These are phyloP conservation scores for Ceuthmochares aereus DNA, from an alignment of 2,113 vertebrate genomes.

Conservation along the genomic window DNA sequence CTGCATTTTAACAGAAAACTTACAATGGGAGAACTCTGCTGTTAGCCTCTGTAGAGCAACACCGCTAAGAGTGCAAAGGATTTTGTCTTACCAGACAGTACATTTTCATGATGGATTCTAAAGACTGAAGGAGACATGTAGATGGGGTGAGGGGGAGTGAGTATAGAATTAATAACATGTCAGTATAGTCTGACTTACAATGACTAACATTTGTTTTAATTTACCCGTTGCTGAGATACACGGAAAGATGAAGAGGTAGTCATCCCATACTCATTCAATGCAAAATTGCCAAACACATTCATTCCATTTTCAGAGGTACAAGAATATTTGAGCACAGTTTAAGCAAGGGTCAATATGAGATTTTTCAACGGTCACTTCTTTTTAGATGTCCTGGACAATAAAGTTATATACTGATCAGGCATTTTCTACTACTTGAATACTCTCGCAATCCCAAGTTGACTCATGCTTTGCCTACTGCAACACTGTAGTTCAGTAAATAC, in stretches of 20 bases:
- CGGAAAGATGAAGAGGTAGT: neutral
- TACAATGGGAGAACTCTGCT: neutral
- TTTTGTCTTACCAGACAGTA: neutral
- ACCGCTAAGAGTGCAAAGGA: neutral
- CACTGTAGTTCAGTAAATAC: neutral
- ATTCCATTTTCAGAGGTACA: neutral
- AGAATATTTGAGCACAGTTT: neutral
- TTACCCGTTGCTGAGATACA: neutral
- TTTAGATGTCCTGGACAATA: neutral
- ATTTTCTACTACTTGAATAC: neutral
- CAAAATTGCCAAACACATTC: neutral
- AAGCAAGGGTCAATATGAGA: neutral
- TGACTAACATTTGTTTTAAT: constrained; percentile 7
- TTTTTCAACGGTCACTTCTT: neutral
- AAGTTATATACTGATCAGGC: neutral
- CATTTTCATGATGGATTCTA: neutral
- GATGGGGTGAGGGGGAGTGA: neutral
- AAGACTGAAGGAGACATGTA: neutral
- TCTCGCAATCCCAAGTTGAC: neutral
- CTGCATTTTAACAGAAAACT: neutral
- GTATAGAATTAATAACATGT: neutral
- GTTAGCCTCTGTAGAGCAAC: neutral
- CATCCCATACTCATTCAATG: neutral
- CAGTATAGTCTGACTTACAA: neutral
- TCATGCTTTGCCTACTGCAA: neutral